These are phyloP conservation scores for Drosophila siamana DNA, from an alignment of 2,888 invertebrate genomes.

Conservation along the genomic window DNA sequence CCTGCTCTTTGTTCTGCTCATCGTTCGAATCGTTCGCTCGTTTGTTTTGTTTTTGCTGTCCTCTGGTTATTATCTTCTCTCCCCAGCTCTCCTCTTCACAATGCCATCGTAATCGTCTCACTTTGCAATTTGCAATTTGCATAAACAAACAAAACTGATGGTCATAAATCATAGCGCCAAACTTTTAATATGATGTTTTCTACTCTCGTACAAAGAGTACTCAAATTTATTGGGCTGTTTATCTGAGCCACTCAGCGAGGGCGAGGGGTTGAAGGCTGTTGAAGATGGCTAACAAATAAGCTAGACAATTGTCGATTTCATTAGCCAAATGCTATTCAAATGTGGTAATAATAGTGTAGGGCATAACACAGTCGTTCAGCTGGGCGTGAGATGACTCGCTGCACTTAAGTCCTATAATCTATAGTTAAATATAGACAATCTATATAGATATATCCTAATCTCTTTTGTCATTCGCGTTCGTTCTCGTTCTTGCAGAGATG, in stretches of 20 bases:
- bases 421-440: slow-evolving; percentile 37
- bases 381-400: background rate
- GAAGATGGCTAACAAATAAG: slow-evolving; percentile 6
- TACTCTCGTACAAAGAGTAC: slow-evolving; percentile 45
- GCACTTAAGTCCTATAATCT: slow-evolving; percentile 49
- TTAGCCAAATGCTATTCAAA: background rate
- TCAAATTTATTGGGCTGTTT: slow-evolving; percentile 47
- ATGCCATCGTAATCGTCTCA: slow-evolving; percentile 2
- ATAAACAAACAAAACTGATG: slow-evolving; percentile 73
- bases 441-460: slow-evolving; percentile 23
- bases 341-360: background rate
- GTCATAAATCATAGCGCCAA: slow-evolving; percentile 69
- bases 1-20: slow-evolving; percentile 20
- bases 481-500: slow-evolving; percentile 68
- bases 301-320: background rate
- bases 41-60: slow-evolving; percentile 24
- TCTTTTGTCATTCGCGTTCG: slow-evolving; percentile 28
- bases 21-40: slow-evolving; percentile 36
- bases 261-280: slow-evolving; percentile 34
- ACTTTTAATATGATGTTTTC: slow-evolving; percentile 41
- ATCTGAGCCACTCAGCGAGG: slow-evolving; percentile 28
- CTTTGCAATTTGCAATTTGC: slow-evolving; percentile 56
- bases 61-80: background rate
- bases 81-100: background rate
- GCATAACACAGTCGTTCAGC: slow-evolving; percentile 13